Base-by-base conservation (phyloP, 1,140 invertebrate genomes). In the Vanessa tameamea region DNA sequence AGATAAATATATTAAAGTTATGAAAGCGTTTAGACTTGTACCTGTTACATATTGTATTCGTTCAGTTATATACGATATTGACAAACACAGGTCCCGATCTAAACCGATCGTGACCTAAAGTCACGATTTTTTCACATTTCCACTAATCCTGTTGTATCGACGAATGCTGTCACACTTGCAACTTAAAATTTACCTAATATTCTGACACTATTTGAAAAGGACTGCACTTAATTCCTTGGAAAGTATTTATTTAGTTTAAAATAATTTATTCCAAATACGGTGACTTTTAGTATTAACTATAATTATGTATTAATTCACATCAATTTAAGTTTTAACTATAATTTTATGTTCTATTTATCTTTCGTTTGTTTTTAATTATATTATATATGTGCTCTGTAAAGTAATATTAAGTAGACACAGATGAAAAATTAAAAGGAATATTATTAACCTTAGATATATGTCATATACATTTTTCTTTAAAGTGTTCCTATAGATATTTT, bases 51-150 rank as follows among this genome's bases (percentile, higher is more conserved):
- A 61, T 37, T 15, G 57, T 61, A 37, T 61, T 61, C 26, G 31
- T n/a, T 61, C 26, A 23, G 57, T 37, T 61, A 61, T 64, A 53
- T 15, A 65, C 51, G 57, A 67, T 48, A 70, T 64, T 69, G 73
- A 66, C 65, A 64, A 59, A 67, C 59, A 69, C 73, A 68, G 51
- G 51, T 61, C 69, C 47, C 50, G 57, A 64, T 69, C 59, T 48
- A 61, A 48, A 47, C 31, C 11, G 50, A 47, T 79, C 83, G 82
- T 85, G 83, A 82, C 76, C 14, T 20, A 37, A n/a, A 76, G 79
- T 83, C 83, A 85, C 83, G 83, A 83, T 55, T 80, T 83, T 83
- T 85, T 81, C 69, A 74, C 70, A 73, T 69, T 77, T 77, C 71
- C 47, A 67, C 26, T 51, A 55, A 55, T 59, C 51, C 51, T 68